phyloP scores from a whole-genome alignment of 2,888 invertebrate genomes.

The Odontocolon sp. region DNA sequence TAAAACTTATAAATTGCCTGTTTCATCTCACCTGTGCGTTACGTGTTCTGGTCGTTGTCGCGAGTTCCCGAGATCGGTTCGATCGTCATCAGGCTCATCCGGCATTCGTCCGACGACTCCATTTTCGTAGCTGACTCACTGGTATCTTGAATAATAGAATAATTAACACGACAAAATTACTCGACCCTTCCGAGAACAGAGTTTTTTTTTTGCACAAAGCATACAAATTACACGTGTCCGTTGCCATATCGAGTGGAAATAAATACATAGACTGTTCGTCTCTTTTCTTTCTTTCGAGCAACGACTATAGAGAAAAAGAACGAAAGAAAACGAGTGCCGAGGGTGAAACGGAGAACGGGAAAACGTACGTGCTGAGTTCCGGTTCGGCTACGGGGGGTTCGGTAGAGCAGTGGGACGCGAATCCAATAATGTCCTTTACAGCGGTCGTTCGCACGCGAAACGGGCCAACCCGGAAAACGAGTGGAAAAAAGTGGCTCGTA shows the following conservation, averaged over 20 bases:
- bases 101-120: no score
- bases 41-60: constrained; percentile 64
- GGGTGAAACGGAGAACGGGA: constrained; percentile 22
- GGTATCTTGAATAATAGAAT: no score
- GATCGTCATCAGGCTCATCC: no score
- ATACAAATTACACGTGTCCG: no score
- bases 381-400: neutral
- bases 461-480: constrained; percentile 49
- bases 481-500: constrained; percentile 60
- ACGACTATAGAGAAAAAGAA: neutral
- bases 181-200: no score
- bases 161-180: no score
- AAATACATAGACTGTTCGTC: no score
- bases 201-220: no score
- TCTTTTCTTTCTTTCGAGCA: no score
- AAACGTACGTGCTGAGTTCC: constrained; percentile 26
- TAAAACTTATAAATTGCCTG: constrained; percentile 14
- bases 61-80: no score
- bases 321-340: neutral
- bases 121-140: no score
- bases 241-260: no score
- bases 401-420: constrained; percentile 29
- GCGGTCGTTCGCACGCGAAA: constrained; percentile 55
- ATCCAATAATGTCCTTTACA: constrained; percentile 60
- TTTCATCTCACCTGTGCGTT: constrained; percentile 66